These are phyloP conservation scores for Isurus oxyrinchus DNA, from an alignment of 2,113 vertebrate genomes.

Conservation along the genomic window DNA sequence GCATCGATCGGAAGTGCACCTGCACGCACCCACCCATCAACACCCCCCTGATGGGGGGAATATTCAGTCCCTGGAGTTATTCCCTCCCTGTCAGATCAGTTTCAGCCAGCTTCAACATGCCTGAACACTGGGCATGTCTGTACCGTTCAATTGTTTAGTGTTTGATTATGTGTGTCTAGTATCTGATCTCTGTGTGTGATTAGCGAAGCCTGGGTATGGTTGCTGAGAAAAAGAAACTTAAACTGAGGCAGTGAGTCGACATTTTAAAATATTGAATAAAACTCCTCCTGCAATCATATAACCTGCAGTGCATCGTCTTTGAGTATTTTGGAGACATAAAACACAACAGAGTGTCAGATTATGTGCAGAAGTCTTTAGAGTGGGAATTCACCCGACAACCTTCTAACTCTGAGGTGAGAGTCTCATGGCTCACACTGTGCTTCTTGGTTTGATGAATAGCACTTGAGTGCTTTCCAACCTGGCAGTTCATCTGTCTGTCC, in stretches of 20 bases:
- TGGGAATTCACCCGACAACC: not conserved
- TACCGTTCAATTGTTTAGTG: too few relatives aligned
- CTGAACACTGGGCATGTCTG: not conserved
- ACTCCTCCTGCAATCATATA: not conserved
- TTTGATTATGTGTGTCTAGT: not conserved
- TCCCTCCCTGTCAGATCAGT: not conserved
- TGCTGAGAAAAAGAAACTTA: not conserved
- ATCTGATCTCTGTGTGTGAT: not conserved
- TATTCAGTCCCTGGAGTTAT: not conserved
- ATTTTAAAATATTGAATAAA: not conserved
- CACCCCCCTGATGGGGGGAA: too few relatives aligned
- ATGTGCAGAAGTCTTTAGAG: not conserved
- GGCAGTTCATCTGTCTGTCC: not conserved
- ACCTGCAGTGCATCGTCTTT: not conserved
- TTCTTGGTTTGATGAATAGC: not conserved
- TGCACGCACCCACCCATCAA: too few relatives aligned
- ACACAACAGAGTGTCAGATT: not conserved
- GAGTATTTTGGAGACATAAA: too few relatives aligned
- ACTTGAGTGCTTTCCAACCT: not conserved
- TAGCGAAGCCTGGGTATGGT: not conserved
- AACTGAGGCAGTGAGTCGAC: not conserved
- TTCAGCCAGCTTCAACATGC: not conserved
- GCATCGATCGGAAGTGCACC: too few relatives aligned
- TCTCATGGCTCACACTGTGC: not conserved
- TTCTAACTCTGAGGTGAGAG: not conserved